Evolutionary conservation across 2,888 invertebrate genomes (phyloP).

Genomic region (Terebella lapidaria): DNA sequence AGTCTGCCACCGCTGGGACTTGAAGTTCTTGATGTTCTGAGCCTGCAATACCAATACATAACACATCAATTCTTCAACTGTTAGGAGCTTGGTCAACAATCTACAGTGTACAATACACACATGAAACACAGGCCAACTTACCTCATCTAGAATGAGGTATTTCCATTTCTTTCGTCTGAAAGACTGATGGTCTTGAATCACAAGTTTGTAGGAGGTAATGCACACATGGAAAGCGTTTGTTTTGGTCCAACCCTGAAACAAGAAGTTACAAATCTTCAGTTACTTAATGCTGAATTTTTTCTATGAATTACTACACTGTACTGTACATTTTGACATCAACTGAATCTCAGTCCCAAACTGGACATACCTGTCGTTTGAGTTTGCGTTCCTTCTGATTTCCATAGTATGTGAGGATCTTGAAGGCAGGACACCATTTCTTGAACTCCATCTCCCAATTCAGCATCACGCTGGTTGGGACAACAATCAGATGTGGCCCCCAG

Average conservation of each 20-base stretch:
- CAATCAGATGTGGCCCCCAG: conserved; percentile 98
- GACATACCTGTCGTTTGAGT: conserved; percentile 55
- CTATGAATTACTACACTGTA: no score
- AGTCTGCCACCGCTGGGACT: conserved; percentile 97
- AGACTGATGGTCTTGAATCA: conserved; percentile 96
- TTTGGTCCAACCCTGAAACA: conserved; percentile 94
- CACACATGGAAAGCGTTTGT: conserved; percentile 94
- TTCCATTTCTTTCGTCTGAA: conserved; percentile 97
- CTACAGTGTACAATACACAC: background rate
- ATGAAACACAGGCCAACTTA: conserved; percentile 26
- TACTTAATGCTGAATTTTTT: no score
- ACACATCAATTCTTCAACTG: no score
- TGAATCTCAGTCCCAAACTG: no score
- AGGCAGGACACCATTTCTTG: conserved; percentile 99
- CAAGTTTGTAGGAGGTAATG: conserved; percentile 95
- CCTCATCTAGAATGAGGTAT: conserved; percentile 89
- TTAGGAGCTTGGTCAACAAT: background rate
- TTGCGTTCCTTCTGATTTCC: conserved; percentile 89
- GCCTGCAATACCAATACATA: conserved; percentile 60
- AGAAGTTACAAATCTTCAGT: no score
- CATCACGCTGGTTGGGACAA: conserved; percentile 99
- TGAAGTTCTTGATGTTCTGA: conserved; percentile 99
- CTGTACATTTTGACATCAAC: no score
- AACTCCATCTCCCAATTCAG: conserved; percentile 99
- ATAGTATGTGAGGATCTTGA: conserved; percentile 97